Conservation (phyloP, 2,797 vertebrate species). For the Amblyopsis hoosieri region DNA sequence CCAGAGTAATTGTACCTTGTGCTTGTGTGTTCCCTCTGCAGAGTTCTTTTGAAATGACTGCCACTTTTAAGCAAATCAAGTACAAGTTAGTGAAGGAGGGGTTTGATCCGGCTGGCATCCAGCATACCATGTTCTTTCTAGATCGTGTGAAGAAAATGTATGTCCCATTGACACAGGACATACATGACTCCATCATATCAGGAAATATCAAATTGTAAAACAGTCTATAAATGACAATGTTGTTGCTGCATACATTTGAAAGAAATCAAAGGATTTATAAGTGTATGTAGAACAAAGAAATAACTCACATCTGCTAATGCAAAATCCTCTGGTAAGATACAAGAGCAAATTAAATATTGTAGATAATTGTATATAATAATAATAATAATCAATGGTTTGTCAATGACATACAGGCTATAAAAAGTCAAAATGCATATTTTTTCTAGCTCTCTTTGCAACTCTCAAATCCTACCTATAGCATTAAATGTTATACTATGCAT, state of each 20-base stretch:
- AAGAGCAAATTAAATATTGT: no score
- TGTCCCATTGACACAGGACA: constrained; percentile 64
- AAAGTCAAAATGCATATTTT: no score
- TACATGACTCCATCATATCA: constrained; percentile 63
- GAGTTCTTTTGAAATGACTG: constrained; percentile 70
- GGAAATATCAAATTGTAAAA: constrained; percentile 19
- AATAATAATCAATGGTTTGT: no score
- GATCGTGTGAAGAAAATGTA: constrained; percentile 71
- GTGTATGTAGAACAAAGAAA: no score
- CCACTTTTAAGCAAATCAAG: constrained; percentile 79
- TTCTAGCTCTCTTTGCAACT: no score
- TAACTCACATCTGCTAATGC: no score
- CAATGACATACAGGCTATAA: no score
- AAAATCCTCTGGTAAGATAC: no score
- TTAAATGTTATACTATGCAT: no score
- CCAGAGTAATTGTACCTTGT: not conserved
- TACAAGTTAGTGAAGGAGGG: constrained; percentile 71
- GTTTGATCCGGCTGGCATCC: constrained; percentile 72
- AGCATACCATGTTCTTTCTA: constrained; percentile 73
- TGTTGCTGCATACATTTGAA: not conserved
- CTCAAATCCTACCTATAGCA: no score
- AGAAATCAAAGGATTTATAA: no score
- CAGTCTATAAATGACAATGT: not conserved
- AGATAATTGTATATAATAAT: no score
- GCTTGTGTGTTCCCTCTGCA: constrained; percentile 41